Percentiles rank a stretch among this genome's conserved stretches.
phyloP scores from a whole-genome alignment of 1,140 invertebrate species.

The Bombus ignitus region DNA sequence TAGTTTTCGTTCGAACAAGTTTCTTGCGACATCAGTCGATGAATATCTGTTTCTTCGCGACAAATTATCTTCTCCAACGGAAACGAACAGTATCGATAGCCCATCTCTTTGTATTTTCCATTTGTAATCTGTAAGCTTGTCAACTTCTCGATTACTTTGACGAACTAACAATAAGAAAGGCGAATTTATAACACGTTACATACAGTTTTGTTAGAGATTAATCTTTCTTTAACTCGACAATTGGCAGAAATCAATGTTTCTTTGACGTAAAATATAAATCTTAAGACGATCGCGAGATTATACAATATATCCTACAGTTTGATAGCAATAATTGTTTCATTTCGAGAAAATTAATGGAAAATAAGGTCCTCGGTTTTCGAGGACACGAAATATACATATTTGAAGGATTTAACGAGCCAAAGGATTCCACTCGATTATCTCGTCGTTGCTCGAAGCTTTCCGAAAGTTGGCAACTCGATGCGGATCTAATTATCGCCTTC shows the following conservation, averaged over 20 bases:
- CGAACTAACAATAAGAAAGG: not conserved
- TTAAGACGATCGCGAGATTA: not conserved
- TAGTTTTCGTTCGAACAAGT: too few relatives aligned
- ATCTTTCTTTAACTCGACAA: not conserved
- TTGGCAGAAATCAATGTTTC: not conserved
- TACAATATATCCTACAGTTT: too few relatives aligned
- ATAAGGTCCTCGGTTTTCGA: not conserved
- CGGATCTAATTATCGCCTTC: conserved; percentile 51
- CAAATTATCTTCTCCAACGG: not conserved
- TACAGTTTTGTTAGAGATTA: not conserved
- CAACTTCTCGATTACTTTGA: not conserved
- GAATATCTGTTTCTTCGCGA: not conserved
- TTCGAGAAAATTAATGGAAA: not conserved
- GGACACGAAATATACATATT: not conserved
- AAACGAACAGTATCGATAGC: not conserved
- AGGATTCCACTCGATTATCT: conserved; percentile 42
- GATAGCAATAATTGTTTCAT: too few relatives aligned
- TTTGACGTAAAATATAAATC: not conserved
- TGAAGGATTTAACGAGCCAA: conserved; percentile 24
- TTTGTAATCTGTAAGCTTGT: not conserved
- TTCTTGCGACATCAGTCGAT: not conserved
- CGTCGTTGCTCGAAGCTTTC: conserved; percentile 13
- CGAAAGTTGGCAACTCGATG: conserved; percentile 33
- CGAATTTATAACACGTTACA: not conserved
- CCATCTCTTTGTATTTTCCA: not conserved